Evolutionary conservation across 35 echinoderm and acorn worm genomes (phyloP).

Genomic region (Ophioderma brevispina): DNA sequence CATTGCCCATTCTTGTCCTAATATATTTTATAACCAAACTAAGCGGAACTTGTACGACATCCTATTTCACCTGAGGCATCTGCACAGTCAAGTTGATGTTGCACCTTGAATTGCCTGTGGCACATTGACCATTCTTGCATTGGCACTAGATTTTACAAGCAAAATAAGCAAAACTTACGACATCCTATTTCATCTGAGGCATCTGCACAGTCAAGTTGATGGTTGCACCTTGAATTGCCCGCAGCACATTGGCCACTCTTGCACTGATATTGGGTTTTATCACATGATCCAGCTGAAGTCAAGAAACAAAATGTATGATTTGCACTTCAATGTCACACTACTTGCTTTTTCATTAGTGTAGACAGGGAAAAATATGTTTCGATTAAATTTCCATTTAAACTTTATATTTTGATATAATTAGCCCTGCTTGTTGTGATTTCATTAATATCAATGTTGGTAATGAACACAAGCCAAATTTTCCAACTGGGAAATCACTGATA

Average conservation of each 20-base stretch:
- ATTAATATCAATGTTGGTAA: too few species aligned
- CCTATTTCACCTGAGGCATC: slow-evolving; percentile 73
- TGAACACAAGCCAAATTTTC: too few species aligned
- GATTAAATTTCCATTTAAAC: too few species aligned
- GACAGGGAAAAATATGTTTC: background rate
- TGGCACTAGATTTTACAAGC: slow-evolving; percentile 42
- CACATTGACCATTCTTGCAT: slow-evolving; percentile 74
- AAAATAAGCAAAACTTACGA: slow-evolving; percentile 28
- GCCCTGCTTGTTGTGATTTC: background rate
- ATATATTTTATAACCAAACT: background rate
- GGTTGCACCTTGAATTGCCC: slow-evolving; percentile 19
- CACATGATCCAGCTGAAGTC: slow-evolving; percentile 39
- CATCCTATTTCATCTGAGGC: slow-evolving; percentile 50
- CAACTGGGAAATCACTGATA: too few species aligned
- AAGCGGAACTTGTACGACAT: slow-evolving; percentile 46
- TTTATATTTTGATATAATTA: background rate
- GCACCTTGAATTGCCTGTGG: slow-evolving; percentile 49
- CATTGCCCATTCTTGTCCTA: slow-evolving; percentile 73
- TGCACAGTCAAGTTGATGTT: slow-evolving; percentile 75
- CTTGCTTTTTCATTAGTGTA: background rate
- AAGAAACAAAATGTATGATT: background rate
- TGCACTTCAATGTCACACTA: background rate
- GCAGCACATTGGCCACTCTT: slow-evolving; percentile 46
- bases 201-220: slow-evolving; percentile 54
- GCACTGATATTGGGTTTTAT: slow-evolving; percentile 18